Base-by-base conservation (phyloP, 2,888 invertebrate genomes). In the Hyposoter didymator region DNA sequence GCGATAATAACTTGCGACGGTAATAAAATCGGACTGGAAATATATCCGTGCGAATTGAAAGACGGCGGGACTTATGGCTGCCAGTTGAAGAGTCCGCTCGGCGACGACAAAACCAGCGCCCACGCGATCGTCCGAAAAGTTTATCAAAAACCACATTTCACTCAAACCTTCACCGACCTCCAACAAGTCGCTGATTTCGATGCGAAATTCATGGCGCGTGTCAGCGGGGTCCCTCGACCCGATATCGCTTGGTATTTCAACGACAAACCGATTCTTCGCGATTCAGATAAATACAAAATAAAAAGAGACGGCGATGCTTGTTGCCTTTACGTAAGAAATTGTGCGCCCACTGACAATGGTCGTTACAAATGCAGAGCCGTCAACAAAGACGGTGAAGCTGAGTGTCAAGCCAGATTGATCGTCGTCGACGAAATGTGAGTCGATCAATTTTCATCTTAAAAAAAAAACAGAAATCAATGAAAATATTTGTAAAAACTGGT, bases 241-340 rank as follows among this genome's bases (percentile, higher is more conserved):
- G 97, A 98, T 12, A 95, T 99, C 28, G 95, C 96, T 0, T 99
- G 99, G 99, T 97, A 96, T 94, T 97, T 97, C 94, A 96, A 98
- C 94, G 98, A 97, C 8, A 95, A 96, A 81, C 96, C 96, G 0
- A 95, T 99, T 22, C 91, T 94, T 66, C 94, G 94, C 0, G 95
- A 96, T 86, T 94, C 95, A 2, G 96, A 96, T 74, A 98, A 97
- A 92, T 98, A 97, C 93, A 95, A 95, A 87, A 95, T 98, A 67
- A 95, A 96, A 91, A 94, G 97, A 0, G 98, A 98, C 90, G 98
- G 98, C 0, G 98, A 98, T 91, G 95, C 96, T 17, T 96, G 96
- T 91, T 96, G 96, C 82, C 94, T 98, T 75, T 97, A 97, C 87
- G 95, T 98, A 6, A 95, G 96, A 69, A 96, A 97, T 90, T 95